These are phyloP conservation scores for Scopus umbretta DNA, from an alignment of 2,113 vertebrate genomes.

Conservation along the genomic window DNA sequence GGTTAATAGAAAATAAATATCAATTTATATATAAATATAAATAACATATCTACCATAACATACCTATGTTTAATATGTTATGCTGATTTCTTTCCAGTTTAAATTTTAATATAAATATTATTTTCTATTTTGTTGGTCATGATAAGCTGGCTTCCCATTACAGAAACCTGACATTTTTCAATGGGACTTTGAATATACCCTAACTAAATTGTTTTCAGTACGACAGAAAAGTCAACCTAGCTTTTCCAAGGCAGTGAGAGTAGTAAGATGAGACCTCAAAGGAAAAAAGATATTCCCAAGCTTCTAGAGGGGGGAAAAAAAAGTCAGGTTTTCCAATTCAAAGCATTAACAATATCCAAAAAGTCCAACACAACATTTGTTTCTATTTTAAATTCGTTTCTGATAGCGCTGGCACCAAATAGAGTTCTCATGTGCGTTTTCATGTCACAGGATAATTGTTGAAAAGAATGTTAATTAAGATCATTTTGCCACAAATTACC, in stretches of 20 bases:
- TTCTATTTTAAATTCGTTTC: background rate
- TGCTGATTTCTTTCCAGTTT: background rate
- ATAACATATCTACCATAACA: too few species aligned
- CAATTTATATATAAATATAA: too few species aligned
- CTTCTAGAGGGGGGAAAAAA: rapidly evolving
- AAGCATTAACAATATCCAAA: background rate
- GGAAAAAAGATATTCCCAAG: background rate
- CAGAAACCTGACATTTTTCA: background rate
- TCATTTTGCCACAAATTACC: background rate
- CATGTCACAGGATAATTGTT: background rate
- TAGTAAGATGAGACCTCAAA: background rate
- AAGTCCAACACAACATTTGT: background rate
- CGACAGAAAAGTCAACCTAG: background rate
- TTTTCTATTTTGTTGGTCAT: background rate
- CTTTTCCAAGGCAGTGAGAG: background rate
- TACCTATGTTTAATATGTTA: background rate
- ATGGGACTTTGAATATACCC: background rate
- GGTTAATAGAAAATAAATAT: too few species aligned
- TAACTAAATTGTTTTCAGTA: background rate
- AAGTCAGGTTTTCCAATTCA: background rate
- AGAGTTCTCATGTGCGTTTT: background rate
- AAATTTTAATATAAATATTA: background rate
- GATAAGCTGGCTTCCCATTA: background rate
- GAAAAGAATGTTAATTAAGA: background rate
- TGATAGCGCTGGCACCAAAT: background rate